phyloP scores from a whole-genome alignment of 1,140 invertebrate genomes.

The Pantala flavescens region DNA sequence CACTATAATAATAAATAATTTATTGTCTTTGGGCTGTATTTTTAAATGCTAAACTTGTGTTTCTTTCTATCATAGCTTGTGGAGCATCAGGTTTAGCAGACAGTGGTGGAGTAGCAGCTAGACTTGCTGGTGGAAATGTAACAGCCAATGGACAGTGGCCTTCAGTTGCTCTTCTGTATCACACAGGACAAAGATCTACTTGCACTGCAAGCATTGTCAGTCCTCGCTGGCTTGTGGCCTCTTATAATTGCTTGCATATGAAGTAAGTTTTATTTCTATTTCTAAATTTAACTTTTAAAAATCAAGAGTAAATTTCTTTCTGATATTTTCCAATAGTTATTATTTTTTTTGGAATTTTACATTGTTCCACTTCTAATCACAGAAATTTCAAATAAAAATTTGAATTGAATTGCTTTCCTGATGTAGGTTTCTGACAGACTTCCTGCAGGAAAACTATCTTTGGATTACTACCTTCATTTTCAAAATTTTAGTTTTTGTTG shows the following conservation, averaged over 20 bases:
- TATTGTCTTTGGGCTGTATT: not conserved
- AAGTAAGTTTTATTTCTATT: slow-evolving; percentile 29
- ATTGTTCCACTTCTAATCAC: no score
- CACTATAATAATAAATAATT: no score
- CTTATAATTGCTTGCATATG: slow-evolving; percentile 43
- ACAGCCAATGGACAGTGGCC: slow-evolving; percentile 44
- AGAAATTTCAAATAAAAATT: no score
- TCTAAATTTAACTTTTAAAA: no score
- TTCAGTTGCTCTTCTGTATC: slow-evolving; percentile 42
- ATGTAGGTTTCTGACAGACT: no score
- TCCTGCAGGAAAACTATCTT: no score
- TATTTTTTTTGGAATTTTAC: no score
- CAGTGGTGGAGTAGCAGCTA: slow-evolving; percentile 28
- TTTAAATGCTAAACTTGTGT: not conserved
- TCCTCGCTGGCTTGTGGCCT: slow-evolving; percentile 45
- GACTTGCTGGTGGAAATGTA: slow-evolving; percentile 39
- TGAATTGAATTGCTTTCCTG: no score
- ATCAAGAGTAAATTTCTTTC: no score
- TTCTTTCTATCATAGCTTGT: slow-evolving; percentile 22
- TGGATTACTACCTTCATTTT: no score
- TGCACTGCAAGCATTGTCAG: slow-evolving; percentile 48
- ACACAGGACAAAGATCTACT: slow-evolving; percentile 39
- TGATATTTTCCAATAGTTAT: no score
- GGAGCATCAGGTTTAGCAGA: slow-evolving; percentile 31
- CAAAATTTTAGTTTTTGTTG: no score